A percentile compares a stretch with the other conserved stretches of the same genome.
These are phyloP conservation scores for Oxygymnocypris stewartii DNA, from an alignment of 2,113 vertebrate species.

Conservation along the genomic window DNA sequence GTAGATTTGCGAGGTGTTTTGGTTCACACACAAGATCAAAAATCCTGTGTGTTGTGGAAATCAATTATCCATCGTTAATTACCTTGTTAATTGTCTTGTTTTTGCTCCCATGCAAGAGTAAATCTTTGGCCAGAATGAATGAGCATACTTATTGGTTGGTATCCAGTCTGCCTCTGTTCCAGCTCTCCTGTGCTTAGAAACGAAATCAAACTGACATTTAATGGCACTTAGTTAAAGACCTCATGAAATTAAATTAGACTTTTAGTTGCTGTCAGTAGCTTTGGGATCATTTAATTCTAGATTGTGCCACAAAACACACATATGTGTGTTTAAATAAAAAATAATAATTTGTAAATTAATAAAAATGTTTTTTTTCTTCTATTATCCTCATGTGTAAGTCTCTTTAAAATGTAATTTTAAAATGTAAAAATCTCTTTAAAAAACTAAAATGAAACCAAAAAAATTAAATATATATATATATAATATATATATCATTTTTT, in stretches of 20 bases:
- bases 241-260: not conserved
- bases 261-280: not conserved
- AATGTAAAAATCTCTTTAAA: too few species aligned
- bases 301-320: not conserved
- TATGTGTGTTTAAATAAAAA: too few species aligned
- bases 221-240: not conserved
- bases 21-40: conserved; percentile 25
- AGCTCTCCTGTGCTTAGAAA: not conserved
- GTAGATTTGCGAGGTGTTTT: conserved; percentile 44
- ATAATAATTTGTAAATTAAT: too few species aligned
- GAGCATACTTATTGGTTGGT: conserved; percentile 3
- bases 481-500: too few species aligned
- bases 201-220: not conserved
- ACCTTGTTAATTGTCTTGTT: conserved; percentile 7
- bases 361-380: too few species aligned
- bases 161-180: not conserved
- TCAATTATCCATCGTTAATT: not conserved
- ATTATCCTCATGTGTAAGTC: too few species aligned
- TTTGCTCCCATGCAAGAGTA: not conserved
- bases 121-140: not conserved
- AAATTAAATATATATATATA: too few species aligned
- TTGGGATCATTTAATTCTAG: not conserved
- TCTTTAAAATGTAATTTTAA: too few species aligned
- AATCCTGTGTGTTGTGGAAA: not conserved
- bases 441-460: too few species aligned